phyloP scores from a whole-genome alignment of 1,140 invertebrate genomes.

The Drosophila watanabei region DNA sequence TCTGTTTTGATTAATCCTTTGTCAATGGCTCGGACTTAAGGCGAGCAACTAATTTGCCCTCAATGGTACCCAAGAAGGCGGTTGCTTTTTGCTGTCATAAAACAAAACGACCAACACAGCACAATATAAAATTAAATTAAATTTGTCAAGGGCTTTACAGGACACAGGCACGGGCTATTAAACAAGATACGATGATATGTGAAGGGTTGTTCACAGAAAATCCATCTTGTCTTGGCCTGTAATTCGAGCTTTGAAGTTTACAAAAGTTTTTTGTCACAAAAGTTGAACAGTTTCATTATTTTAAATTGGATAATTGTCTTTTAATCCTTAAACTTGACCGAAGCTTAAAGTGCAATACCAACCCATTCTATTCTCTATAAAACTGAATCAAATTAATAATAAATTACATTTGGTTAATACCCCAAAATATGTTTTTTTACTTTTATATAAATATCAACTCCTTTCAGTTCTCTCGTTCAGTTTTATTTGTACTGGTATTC shows the following conservation, averaged over 20 bases:
- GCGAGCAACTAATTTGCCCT: slow-evolving; percentile 62
- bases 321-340: too few species aligned
- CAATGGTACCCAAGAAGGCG: slow-evolving; percentile 45
- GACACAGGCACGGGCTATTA: neutral
- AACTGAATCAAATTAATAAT: neutral
- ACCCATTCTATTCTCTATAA: neutral
- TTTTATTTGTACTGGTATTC: neutral
- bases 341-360: neutral
- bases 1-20: slow-evolving; percentile 71
- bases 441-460: neutral
- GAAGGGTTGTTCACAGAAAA: neutral
- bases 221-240: neutral
- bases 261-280: neutral
- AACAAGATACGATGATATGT: slow-evolving; percentile 5
- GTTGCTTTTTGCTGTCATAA: slow-evolving; percentile 33
- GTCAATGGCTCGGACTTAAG: slow-evolving; percentile 60
- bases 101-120: slow-evolving; percentile 43
- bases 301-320: neutral
- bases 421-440: neutral
- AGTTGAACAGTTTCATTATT: neutral
- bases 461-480: neutral
- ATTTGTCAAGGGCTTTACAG: slow-evolving; percentile 27
- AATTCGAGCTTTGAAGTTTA: neutral
- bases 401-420: neutral
- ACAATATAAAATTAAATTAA: slow-evolving; percentile 62